These are phyloP conservation scores for Hypanus sabinus DNA, from an alignment of 2,113 vertebrate genomes.

Conservation along the genomic window DNA sequence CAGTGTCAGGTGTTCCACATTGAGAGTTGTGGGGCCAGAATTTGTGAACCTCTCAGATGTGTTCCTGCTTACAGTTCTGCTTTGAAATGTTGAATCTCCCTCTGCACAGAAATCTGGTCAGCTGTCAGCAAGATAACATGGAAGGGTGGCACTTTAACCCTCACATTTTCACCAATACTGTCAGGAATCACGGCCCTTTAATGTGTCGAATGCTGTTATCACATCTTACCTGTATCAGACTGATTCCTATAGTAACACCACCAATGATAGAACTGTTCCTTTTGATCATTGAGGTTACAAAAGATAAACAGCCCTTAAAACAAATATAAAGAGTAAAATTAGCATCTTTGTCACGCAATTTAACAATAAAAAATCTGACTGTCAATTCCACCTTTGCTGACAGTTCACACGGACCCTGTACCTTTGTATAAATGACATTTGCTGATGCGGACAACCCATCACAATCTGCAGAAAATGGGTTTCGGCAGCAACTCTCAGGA, in stretches of 20 bases:
- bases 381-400: background rate
- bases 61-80: background rate
- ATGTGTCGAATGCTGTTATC: background rate
- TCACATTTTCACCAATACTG: background rate
- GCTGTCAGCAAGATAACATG: background rate
- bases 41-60: background rate
- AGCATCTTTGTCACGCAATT: background rate
- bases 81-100: background rate
- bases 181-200: background rate
- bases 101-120: background rate
- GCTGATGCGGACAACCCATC: background rate
- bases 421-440: background rate
- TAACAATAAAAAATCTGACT: background rate
- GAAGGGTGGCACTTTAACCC: background rate
- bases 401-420: background rate
- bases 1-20: background rate
- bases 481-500: background rate
- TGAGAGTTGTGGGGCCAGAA: background rate
- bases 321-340: background rate
- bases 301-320: background rate
- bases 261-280: conserved; percentile 5
- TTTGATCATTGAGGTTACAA: background rate
- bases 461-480: background rate
- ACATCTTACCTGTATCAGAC: conserved; percentile 7
- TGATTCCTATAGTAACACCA: background rate